Conservation (phyloP, 2,888 invertebrate genomes). For the Leptinotarsa haldemani region DNA sequence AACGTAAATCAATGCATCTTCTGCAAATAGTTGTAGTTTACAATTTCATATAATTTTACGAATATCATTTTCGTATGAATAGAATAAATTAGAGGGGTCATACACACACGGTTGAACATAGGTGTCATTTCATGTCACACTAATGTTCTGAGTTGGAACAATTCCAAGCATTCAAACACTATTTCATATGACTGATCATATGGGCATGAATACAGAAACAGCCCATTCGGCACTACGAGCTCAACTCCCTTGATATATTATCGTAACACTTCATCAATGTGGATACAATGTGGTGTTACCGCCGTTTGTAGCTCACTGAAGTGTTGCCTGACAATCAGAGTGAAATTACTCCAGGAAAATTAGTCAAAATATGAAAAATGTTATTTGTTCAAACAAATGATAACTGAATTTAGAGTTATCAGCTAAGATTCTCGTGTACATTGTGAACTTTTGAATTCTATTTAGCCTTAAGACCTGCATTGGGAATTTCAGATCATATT, state of each 20-base stretch:
- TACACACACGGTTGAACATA: no score
- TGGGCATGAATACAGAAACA: slow-evolving; percentile 18
- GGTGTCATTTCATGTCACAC: neutral
- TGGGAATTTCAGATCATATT: no score
- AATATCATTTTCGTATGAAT: no score
- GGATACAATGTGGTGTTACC: slow-evolving; percentile 32
- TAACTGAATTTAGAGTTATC: neutral
- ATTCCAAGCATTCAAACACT: neutral
- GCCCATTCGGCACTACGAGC: slow-evolving; percentile 18
- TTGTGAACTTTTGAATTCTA: no score
- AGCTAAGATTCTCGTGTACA: neutral
- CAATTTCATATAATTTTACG: no score
- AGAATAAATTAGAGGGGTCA: no score
- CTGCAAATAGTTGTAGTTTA: no score
- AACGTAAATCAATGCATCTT: no score
- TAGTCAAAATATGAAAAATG: neutral
- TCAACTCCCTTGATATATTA: slow-evolving; percentile 24
- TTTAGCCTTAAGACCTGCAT: no score
- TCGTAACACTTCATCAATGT: slow-evolving; percentile 38
- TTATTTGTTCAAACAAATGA: neutral
- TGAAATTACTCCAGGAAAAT: neutral
- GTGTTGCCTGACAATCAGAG: slow-evolving; percentile 36
- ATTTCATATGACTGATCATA: slow-evolving; percentile 19
- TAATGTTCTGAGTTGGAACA: neutral
- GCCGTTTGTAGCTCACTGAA: slow-evolving; percentile 32